A percentile compares a stretch with the other conserved stretches of the same genome.
phyloP scores from a whole-genome alignment of 2,113 vertebrate species.

The Anarrhichthys ocellatus region DNA sequence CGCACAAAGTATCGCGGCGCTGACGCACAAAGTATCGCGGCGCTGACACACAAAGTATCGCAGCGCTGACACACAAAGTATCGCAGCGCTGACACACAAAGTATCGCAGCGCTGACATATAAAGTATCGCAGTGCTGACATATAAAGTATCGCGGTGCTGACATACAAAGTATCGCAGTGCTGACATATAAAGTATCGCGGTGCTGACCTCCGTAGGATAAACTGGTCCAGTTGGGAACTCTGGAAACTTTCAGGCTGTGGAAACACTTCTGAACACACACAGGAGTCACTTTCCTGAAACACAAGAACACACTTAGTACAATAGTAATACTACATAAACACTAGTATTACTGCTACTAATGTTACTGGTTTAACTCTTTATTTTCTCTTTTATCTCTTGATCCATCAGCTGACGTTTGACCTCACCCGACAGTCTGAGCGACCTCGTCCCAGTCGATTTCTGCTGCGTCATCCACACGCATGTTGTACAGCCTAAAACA shows the following conservation, averaged over 20 bases:
- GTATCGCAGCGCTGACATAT: neutral
- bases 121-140: neutral
- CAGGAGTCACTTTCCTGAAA: constrained; percentile 66
- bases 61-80: neutral
- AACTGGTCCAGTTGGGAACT: constrained; percentile 69
- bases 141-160: neutral
- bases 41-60: neutral
- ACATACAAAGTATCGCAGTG: neutral
- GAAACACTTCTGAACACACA: constrained; percentile 73
- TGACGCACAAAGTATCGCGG: neutral
- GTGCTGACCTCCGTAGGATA: constrained; percentile 71
- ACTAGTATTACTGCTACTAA: neutral
- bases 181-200: neutral
- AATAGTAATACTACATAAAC: neutral
- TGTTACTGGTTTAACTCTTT: neutral
- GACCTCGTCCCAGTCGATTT: constrained; percentile 77
- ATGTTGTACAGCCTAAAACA: constrained; percentile 74
- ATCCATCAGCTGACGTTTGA: neutral
- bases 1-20: too few species aligned
- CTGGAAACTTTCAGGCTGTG: constrained; percentile 67
- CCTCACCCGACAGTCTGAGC: constrained; percentile 64
- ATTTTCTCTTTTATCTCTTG: neutral
- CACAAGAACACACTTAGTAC: neutral
- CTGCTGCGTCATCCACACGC: constrained; percentile 61
- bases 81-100: neutral